Base-by-base conservation (phyloP, 2,888 invertebrate species). In the Deilephila porcellus region DNA sequence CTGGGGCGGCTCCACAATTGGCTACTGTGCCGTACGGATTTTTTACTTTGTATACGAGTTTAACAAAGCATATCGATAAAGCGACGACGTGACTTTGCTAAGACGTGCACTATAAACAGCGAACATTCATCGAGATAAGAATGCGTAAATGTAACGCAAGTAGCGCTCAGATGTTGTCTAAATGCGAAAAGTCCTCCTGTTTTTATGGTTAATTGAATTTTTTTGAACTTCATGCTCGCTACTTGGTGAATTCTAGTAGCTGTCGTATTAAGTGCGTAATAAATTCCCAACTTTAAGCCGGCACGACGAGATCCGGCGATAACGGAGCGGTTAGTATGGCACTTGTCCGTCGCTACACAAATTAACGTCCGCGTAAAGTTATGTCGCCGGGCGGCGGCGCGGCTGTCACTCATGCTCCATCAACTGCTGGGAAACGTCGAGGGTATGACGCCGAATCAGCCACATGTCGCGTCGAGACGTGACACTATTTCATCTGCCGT, bases 351-450 rank as follows among this genome's bases (percentile, higher is more conserved):
- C 89, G 85, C 80, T 86, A 85, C 85, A 90, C 90, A 90, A 93
- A 94, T 93, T 91, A 92, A 93, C 95, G 92, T 90, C 88, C 82
- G 87, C 88, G 89, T 88, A 93, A 95, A 88, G 94, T 93, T 91
- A 93, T 88, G 86, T 91, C 92, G 91, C 82, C 86, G 84, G 86
- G 82, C 83, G 77, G 85, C 84, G 83, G 82, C 82, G 83, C 86
- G 87, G 88, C 88, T 93, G 95, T 93, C 94, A 93, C 92, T 95
- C 95, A 95, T 94, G 93, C 93, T 91, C 90, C 93, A 95, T 95
- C 94, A 94, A 94, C 91, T 93, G 92, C 90, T 93, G 90, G 91
- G 92, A 91, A 90, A 91, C 88, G 87, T 89, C 87, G 87, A 90
- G 88, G 90, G 89, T 92, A 92, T 93, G 93, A 93, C 90, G 90